These are phyloP conservation scores for Melipona bicolor DNA, from an alignment of 2,888 invertebrate genomes.

Conservation along the genomic window DNA sequence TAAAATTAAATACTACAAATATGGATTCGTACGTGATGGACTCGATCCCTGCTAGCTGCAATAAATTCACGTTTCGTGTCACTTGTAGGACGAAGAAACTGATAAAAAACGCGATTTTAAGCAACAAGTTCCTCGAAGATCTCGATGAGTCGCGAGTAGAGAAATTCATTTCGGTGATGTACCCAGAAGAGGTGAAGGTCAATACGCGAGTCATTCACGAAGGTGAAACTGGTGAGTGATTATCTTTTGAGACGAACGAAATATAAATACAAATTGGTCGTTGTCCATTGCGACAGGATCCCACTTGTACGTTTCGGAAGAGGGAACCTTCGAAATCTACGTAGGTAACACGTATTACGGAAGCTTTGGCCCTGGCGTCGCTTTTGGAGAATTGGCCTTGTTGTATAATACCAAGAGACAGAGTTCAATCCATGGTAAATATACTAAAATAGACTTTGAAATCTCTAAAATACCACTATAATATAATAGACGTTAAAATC, in stretches of 20 bases:
- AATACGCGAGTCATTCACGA: slow-evolving; percentile 90
- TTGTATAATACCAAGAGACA: slow-evolving; percentile 96
- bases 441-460: background rate
- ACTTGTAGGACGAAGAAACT: slow-evolving; percentile 45
- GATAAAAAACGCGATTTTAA: slow-evolving; percentile 88
- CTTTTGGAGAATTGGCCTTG: slow-evolving; percentile 96
- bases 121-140: slow-evolving; percentile 92
- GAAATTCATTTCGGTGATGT: slow-evolving; percentile 92
- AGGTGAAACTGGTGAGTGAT: slow-evolving; percentile 87
- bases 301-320: slow-evolving; percentile 93
- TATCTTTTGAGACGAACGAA: background rate
- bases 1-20: too few relatives aligned
- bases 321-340: slow-evolving; percentile 93
- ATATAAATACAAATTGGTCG: background rate
- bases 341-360: slow-evolving; percentile 91
- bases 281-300: slow-evolving; percentile 85
- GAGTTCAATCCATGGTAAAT: slow-evolving; percentile 91
- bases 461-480: background rate
- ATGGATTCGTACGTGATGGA: too few relatives aligned
- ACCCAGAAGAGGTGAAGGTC: slow-evolving; percentile 87
- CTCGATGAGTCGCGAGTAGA: slow-evolving; percentile 89
- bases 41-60: background rate
- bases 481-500: too few relatives aligned
- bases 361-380: slow-evolving; percentile 91
- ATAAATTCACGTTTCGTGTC: background rate